Evolutionary conservation across 2,888 invertebrate species (phyloP).

Genomic region (Zhuqinia jingwanae): DNA sequence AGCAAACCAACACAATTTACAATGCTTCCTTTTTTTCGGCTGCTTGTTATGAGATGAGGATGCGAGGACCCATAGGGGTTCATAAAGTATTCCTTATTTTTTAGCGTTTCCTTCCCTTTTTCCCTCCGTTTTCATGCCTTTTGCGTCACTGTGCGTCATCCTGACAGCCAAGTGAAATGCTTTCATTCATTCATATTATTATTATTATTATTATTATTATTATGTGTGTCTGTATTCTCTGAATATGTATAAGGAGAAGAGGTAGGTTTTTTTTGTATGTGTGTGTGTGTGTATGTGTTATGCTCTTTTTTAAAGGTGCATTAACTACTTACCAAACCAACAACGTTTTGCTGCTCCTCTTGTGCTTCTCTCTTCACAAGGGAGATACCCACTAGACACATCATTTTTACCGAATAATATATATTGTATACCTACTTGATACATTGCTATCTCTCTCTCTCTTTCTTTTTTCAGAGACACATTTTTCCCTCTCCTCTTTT

Average conservation of each 20-base stretch:
- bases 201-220: no score
- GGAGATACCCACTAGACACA: slow-evolving; percentile 37
- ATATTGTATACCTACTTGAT: slow-evolving; percentile 54
- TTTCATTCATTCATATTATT: slow-evolving; percentile 68
- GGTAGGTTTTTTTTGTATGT: not conserved
- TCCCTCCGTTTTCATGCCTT: slow-evolving; percentile 39
- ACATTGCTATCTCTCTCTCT: slow-evolving; percentile 35
- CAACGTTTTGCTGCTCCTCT: not conserved
- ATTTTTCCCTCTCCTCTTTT: slow-evolving; percentile 49
- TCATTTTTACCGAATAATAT: slow-evolving; percentile 14
- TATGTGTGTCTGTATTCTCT: slow-evolving; percentile 42
- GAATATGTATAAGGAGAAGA: slow-evolving; percentile 63
- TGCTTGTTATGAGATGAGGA: no score
- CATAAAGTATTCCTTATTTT: slow-evolving; percentile 63
- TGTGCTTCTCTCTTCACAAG: slow-evolving; percentile 5
- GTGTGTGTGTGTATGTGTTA: slow-evolving; percentile 4
- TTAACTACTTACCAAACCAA: slow-evolving; percentile 5
- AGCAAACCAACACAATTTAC: slow-evolving; percentile 24
- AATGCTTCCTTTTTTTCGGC: not conserved
- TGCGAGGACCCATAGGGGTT: slow-evolving; percentile 37
- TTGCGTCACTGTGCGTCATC: slow-evolving; percentile 63
- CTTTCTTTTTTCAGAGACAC: slow-evolving; percentile 27
- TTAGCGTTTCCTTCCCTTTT: slow-evolving; percentile 65
- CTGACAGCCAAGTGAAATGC: slow-evolving; percentile 58
- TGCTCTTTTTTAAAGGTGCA: slow-evolving; percentile 30